These are phyloP conservation scores for Gobio gobio DNA, from an alignment of 2,113 vertebrate genomes.

Conservation along the genomic window DNA sequence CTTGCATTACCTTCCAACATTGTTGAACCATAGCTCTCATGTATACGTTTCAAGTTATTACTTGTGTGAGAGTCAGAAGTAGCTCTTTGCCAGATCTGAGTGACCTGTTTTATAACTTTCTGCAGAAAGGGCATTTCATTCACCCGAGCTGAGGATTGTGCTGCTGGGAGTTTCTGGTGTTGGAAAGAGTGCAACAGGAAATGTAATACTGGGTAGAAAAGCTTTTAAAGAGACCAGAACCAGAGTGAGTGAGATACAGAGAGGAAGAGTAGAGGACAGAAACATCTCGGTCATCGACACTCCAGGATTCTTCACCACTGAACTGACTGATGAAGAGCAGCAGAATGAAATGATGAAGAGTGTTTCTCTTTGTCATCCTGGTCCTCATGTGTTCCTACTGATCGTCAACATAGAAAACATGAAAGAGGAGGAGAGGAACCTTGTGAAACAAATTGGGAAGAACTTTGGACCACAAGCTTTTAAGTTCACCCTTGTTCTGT, in stretches of 20 bases:
- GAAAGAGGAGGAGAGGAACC: neutral
- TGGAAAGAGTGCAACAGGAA: constrained; percentile 11
- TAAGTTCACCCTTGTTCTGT: constrained; percentile 51
- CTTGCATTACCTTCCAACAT: neutral
- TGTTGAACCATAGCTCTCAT: neutral
- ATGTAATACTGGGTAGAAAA: constrained; percentile 18
- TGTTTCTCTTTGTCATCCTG: constrained; percentile 30
- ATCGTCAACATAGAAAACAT: constrained; percentile 18
- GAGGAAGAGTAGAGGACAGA: neutral
- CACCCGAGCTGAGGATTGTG: neutral
- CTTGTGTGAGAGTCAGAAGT: neutral
- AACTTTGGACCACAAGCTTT: constrained; percentile 42
- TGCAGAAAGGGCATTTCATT: too few relatives aligned
- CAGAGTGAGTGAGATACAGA: neutral
- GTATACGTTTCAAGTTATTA: neutral
- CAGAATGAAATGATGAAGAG: neutral
- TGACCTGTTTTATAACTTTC: too few relatives aligned
- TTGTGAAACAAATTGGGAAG: neutral
- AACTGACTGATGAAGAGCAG: neutral
- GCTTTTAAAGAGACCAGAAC: neutral
- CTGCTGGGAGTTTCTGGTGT: neutral
- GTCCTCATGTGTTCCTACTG: constrained; percentile 57
- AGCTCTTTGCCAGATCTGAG: neutral
- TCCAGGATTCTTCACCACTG: constrained; percentile 53
- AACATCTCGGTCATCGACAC: constrained; percentile 55